These are phyloP conservation scores for Platycheirus albimanus DNA, from an alignment of 2,888 invertebrate genomes.

Conservation along the genomic window DNA sequence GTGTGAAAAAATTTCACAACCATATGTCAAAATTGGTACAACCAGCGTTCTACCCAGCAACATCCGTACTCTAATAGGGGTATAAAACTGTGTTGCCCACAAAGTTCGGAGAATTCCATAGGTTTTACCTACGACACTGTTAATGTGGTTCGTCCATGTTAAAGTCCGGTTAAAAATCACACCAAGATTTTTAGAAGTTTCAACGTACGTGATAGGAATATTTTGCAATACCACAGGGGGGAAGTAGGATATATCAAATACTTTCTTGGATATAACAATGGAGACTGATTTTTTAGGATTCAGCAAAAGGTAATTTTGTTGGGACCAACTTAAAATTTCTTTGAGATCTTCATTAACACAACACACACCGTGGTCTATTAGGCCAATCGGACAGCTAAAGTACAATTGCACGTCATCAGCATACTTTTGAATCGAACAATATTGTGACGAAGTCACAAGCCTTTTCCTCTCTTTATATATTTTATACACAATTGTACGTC, in stretches of 20 bases:
- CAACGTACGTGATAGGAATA: background rate
- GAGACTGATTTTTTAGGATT: constrained; percentile 3
- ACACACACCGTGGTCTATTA: constrained; percentile 4
- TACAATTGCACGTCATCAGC: background rate
- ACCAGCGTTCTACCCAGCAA: background rate
- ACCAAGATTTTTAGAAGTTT: constrained; percentile 12
- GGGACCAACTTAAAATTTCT: background rate
- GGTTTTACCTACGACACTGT: background rate
- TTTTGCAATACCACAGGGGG: constrained; percentile 1
- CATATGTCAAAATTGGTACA: background rate
- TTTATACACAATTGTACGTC: too few species aligned
- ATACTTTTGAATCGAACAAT: background rate
- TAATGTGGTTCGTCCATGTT: background rate
- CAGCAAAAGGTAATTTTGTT: background rate
- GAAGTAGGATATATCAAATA: background rate
- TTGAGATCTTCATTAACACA: constrained; percentile 1
- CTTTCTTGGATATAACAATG: background rate
- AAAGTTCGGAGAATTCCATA: background rate
- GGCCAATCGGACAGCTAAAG: background rate
- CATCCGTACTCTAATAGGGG: background rate
- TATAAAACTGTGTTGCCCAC: constrained; percentile 4
- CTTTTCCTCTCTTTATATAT: too few species aligned
- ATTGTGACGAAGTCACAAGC: background rate
- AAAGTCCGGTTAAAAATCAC: background rate
- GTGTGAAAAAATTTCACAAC: constrained; percentile 3